Evolutionary conservation across 2,888 invertebrate species (phyloP).

Genomic region (Epistrophella euchroma): DNA sequence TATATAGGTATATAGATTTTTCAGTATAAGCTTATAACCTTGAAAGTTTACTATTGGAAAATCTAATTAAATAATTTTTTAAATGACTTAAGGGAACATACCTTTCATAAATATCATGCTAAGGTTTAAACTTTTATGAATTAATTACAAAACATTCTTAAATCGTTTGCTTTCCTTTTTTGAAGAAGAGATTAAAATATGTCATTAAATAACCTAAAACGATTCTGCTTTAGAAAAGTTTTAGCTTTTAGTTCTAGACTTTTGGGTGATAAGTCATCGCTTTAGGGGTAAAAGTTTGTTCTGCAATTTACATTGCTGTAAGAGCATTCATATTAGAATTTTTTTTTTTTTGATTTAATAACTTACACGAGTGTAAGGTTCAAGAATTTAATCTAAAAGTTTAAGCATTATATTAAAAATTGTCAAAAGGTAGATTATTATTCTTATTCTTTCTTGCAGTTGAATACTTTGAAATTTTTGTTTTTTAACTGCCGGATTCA

Average conservation of each 20-base stretch:
- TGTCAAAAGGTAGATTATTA: constrained; percentile 8
- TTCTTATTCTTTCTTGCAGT: not conserved
- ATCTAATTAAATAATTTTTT: not conserved
- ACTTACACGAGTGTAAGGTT: not conserved
- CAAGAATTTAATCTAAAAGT: constrained; percentile 16
- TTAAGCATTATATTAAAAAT: constrained; percentile 18
- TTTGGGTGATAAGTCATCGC: constrained; percentile 18
- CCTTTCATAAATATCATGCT: not conserved
- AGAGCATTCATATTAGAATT: constrained; percentile 6
- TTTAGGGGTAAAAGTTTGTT: constrained; percentile 22
- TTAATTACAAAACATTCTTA: constrained; percentile 14
- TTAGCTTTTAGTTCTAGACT: not conserved
- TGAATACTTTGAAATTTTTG: constrained; percentile 2
- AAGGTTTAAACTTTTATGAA: constrained; percentile 1
- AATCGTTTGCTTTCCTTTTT: not conserved
- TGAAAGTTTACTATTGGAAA: not conserved
- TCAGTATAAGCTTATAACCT: not conserved
- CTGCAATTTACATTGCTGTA: constrained; percentile 3
- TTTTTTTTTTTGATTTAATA: not conserved
- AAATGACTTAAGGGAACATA: not conserved
- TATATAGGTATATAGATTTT: no score
- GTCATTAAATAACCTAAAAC: constrained; percentile 24
- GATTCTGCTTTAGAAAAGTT: not conserved
- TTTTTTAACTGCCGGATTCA: not conserved
- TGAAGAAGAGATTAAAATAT: not conserved